These are phyloP conservation scores for Scolanthus callimorphus DNA, from an alignment of 92 coral and sea anemone species.

Conservation along the genomic window DNA sequence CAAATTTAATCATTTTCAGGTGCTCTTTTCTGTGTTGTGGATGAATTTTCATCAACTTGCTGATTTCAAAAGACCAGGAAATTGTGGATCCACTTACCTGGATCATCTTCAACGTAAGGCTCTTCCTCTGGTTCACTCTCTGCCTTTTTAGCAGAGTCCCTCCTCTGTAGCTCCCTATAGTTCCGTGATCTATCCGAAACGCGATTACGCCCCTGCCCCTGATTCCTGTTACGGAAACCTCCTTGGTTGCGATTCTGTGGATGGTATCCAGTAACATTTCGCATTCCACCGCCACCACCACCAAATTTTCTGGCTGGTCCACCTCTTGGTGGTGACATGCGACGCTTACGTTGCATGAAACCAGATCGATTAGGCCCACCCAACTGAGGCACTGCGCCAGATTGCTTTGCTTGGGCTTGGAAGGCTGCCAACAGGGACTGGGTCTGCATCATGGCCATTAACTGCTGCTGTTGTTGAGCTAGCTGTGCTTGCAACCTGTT, in stretches of 20 bases:
- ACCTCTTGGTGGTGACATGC: slow-evolving; percentile 32
- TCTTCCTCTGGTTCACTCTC: slow-evolving; percentile 22
- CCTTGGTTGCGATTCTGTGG: slow-evolving; percentile 40
- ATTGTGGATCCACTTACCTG: slow-evolving; percentile 5
- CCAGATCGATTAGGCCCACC: slow-evolving; percentile 23
- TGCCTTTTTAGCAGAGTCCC: slow-evolving; percentile 5
- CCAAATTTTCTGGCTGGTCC: not conserved
- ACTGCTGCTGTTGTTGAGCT: slow-evolving; percentile 89
- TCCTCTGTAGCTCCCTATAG: slow-evolving; percentile 11
- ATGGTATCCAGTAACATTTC: too few species aligned
- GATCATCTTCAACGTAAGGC: slow-evolving; percentile 27
- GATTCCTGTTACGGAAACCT: slow-evolving; percentile 3
- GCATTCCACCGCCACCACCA: too few species aligned
- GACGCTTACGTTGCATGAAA: slow-evolving; percentile 59
- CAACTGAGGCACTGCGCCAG: slow-evolving; percentile 22
- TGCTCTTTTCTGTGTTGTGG: too few species aligned
- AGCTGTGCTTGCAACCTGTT: slow-evolving; percentile 78
- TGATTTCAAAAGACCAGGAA: not conserved
- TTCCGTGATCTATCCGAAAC: slow-evolving; percentile 7
- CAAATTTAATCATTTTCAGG: too few species aligned
- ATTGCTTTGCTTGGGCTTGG: slow-evolving; percentile 78
- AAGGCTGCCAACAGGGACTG: slow-evolving; percentile 94
- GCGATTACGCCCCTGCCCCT: slow-evolving; percentile 22
- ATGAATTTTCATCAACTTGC: too few species aligned
- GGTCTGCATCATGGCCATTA: slow-evolving; percentile 96